These are phyloP conservation scores for Spilosoma lubricipeda DNA, from an alignment of 2,888 invertebrate genomes.

Conservation along the genomic window DNA sequence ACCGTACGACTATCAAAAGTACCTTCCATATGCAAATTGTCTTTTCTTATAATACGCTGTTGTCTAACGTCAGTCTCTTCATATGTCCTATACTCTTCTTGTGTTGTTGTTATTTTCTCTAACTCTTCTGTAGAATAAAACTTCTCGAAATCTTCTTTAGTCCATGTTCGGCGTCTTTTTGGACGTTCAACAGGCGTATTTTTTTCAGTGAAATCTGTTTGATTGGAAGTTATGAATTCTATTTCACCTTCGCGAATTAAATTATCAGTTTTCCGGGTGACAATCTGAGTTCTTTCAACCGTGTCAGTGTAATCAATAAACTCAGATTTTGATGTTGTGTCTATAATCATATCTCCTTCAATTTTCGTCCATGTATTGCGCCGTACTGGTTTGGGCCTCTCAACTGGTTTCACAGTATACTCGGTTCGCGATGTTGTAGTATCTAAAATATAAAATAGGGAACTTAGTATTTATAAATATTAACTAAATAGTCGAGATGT, in stretches of 20 bases:
- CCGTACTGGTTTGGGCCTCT: constrained; percentile 88
- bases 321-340: constrained; percentile 89
- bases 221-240: constrained; percentile 88
- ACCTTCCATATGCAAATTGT: constrained; percentile 84
- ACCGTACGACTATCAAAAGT: constrained; percentile 81
- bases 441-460: constrained; percentile 79
- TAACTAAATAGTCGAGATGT: background rate
- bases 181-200: constrained; percentile 85
- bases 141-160: constrained; percentile 90
- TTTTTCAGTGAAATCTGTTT: constrained; percentile 88
- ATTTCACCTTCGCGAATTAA: constrained; percentile 89
- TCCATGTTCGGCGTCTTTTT: constrained; percentile 89
- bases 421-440: constrained; percentile 89
- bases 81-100: constrained; percentile 88
- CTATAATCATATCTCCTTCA: constrained; percentile 90
- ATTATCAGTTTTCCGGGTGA: constrained; percentile 88
- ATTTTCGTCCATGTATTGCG: constrained; percentile 92
- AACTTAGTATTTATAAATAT: background rate
- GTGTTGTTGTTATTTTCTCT: constrained; percentile 88
- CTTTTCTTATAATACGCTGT: constrained; percentile 73
- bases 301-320: constrained; percentile 87
- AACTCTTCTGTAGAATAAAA: constrained; percentile 87
- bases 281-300: constrained; percentile 87
- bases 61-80: constrained; percentile 85
- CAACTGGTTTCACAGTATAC: constrained; percentile 89